Conservation (phyloP, 2,797 vertebrate species). For the Columba guinea region DNA sequence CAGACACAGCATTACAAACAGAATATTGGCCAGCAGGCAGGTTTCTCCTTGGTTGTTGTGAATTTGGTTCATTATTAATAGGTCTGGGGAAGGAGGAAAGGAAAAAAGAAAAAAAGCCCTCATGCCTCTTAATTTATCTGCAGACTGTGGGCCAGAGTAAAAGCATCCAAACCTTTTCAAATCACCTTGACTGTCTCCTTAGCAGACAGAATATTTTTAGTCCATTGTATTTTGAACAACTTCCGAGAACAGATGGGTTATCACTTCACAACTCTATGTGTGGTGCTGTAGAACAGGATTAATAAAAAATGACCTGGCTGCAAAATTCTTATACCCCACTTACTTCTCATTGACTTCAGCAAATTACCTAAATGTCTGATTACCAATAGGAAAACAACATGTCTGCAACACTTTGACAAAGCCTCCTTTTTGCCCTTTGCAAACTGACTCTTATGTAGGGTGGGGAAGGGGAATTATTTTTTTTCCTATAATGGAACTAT, state of each 20-base stretch:
- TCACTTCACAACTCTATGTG: not conserved
- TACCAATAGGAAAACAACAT: not conserved
- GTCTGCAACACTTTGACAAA: not conserved
- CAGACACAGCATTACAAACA: not conserved
- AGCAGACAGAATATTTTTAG: constrained; percentile 34
- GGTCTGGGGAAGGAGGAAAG: not conserved
- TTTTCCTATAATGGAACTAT: not conserved
- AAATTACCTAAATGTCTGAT: not conserved
- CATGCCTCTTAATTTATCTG: not conserved
- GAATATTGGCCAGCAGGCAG: not conserved
- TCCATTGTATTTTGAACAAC: not conserved
- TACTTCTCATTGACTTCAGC: not conserved
- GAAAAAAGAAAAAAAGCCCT: not conserved
- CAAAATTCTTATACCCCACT: not conserved
- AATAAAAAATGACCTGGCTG: not conserved
- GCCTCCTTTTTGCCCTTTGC: not conserved
- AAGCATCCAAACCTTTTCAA: constrained; percentile 1
- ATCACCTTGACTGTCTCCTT: constrained; percentile 25
- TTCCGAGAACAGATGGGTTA: constrained; percentile 12
- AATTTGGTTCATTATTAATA: constrained; percentile 48
- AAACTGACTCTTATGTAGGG: not conserved
- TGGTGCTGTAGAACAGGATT: not conserved
- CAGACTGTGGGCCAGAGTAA: not conserved
- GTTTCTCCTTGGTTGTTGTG: constrained; percentile 4
- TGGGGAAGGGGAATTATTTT: not conserved